phyloP scores from a whole-genome alignment of 1,140 invertebrate species.

The Mactra quadrangularis region DNA sequence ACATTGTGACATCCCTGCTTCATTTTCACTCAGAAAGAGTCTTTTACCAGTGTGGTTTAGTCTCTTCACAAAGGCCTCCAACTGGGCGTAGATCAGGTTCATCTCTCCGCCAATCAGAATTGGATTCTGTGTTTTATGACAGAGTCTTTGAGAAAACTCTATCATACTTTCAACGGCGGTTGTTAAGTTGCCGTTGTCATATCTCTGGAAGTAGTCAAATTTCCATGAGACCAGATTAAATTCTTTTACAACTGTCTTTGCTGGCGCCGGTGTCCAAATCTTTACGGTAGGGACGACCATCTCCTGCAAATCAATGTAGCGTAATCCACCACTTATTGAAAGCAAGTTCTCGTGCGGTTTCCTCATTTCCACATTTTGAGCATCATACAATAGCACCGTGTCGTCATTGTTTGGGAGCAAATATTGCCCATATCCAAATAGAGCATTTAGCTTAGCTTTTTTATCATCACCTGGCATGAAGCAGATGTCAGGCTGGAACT shows the following conservation, averaged over 20 bases:
- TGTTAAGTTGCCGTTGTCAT: too few species aligned
- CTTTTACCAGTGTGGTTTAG: too few species aligned
- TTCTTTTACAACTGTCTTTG: slow-evolving; percentile 15
- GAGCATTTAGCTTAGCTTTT: too few species aligned
- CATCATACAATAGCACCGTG: slow-evolving; percentile 35
- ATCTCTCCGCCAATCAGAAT: slow-evolving; percentile 45
- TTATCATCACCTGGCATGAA: too few species aligned
- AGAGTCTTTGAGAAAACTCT: slow-evolving; percentile 13
- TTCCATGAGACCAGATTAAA: slow-evolving; percentile 33
- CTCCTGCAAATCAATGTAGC: background rate
- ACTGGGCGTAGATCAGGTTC: too few species aligned
- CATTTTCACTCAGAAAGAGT: too few species aligned
- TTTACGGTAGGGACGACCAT: slow-evolving; percentile 14
- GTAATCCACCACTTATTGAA: background rate
- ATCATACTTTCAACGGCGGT: slow-evolving; percentile 33
- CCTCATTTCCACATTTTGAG: slow-evolving; percentile 12
- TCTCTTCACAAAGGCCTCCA: too few species aligned
- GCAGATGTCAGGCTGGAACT: too few species aligned
- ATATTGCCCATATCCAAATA: slow-evolving; percentile 29
- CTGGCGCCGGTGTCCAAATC: background rate
- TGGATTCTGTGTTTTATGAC: slow-evolving; percentile 19
- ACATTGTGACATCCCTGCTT: too few species aligned
- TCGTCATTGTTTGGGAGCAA: background rate
- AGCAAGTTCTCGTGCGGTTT: slow-evolving; percentile 5
- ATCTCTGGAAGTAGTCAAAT: background rate